Evolutionary conservation across 2,888 invertebrate genomes (phyloP).

Genomic region (Aleiodes testaceus): DNA sequence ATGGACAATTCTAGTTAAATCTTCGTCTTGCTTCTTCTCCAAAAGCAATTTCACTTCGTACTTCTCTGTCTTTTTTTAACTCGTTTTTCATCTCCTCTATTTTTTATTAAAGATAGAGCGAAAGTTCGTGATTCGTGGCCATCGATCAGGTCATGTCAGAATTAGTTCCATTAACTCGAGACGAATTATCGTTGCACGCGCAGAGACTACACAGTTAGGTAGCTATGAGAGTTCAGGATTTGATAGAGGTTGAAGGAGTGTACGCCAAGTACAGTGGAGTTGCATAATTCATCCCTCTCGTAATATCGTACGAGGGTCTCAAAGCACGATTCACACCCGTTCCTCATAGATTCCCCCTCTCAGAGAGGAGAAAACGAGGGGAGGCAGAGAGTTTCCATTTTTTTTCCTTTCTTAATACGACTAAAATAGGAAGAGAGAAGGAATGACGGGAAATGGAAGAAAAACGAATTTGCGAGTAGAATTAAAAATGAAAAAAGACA

Average conservation of each 20-base stretch:
- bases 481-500: constrained; percentile 16
- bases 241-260: constrained; percentile 5
- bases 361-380: too few relatives aligned
- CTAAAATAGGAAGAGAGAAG: constrained; percentile 1
- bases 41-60: neutral
- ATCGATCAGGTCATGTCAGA: constrained; percentile 23
- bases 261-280: constrained; percentile 18
- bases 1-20: neutral
- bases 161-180: constrained; percentile 30
- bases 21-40: constrained; percentile 8
- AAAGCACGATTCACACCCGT: neutral
- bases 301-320: constrained; percentile 23
- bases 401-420: too few relatives aligned
- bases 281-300: constrained; percentile 26
- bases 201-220: constrained; percentile 3
- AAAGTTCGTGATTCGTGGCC: constrained; percentile 30
- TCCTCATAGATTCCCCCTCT: too few relatives aligned
- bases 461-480: constrained; percentile 12
- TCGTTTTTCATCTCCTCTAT: neutral
- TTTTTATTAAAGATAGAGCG: constrained; percentile 3
- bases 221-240: constrained; percentile 24
- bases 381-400: too few relatives aligned
- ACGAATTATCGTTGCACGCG: constrained; percentile 26
- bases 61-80: constrained; percentile 18
- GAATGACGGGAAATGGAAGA: neutral